A percentile compares a stretch with the other conserved stretches of the same genome.
Evolutionary conservation across 2,113 vertebrate genomes (phyloP).

Genomic region (Tetrao urogallus): DNA sequence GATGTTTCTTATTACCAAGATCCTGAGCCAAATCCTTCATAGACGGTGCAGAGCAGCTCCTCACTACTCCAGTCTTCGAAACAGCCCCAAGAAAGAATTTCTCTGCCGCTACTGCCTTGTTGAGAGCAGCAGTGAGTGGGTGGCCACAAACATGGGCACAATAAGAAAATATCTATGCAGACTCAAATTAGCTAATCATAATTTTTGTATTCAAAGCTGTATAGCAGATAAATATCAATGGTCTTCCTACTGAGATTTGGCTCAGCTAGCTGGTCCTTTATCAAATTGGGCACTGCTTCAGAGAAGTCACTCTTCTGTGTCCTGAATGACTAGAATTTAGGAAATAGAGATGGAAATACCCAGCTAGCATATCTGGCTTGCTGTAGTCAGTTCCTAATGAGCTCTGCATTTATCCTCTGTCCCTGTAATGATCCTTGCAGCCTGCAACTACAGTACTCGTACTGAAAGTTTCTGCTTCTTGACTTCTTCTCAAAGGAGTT

Average conservation of each 20-base stretch:
- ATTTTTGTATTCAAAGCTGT: not conserved
- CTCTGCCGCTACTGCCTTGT: not conserved
- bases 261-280: not conserved
- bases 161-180: not conserved
- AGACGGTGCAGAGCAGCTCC: not conserved
- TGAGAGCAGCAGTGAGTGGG: not conserved
- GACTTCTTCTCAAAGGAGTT: constrained; percentile 10
- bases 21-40: not conserved
- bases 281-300: not conserved
- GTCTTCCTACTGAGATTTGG: not conserved
- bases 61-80: not conserved
- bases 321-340: not conserved
- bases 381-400: not conserved
- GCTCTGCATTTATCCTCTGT: not conserved
- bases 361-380: not conserved
- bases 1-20: not conserved
- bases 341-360: not conserved
- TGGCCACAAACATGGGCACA: not conserved
- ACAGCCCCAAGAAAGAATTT: not conserved
- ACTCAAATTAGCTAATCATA: not conserved
- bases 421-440: not conserved
- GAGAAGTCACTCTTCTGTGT: not conserved
- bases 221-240: not conserved
- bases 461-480: not conserved
- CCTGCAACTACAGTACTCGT: not conserved